phyloP scores from a whole-genome alignment of 2,888 invertebrate genomes.

The Mythimna albipuncta region DNA sequence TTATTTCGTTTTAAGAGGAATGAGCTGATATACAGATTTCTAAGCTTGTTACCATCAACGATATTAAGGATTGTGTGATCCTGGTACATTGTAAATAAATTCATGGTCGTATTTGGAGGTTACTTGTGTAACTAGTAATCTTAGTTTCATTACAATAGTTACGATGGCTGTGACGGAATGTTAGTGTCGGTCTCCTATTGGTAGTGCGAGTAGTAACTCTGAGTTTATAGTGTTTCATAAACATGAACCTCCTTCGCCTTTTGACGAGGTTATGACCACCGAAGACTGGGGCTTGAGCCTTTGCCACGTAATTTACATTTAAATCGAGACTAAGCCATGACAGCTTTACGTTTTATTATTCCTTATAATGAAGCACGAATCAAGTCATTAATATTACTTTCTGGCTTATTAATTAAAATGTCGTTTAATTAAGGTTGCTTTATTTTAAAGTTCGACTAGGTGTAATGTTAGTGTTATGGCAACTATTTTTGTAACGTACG shows the following conservation, averaged over 20 bases:
- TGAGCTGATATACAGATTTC: slow-evolving; percentile 65
- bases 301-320: slow-evolving; percentile 76
- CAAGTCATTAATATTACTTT: slow-evolving; percentile 54
- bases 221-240: slow-evolving; percentile 68
- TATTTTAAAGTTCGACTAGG: not conserved
- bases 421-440: slow-evolving; percentile 1
- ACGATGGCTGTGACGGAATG: slow-evolving; percentile 47
- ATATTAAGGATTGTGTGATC: slow-evolving; percentile 39
- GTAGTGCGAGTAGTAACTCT: slow-evolving; percentile 49
- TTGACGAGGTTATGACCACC: slow-evolving; percentile 67
- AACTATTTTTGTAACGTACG: not conserved
- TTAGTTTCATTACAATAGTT: slow-evolving; percentile 62
- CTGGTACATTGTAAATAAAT: slow-evolving; percentile 34
- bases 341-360: slow-evolving; percentile 52
- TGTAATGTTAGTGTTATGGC: not conserved
- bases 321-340: slow-evolving; percentile 71
- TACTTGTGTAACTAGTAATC: slow-evolving; percentile 49
- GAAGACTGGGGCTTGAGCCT: slow-evolving; percentile 66
- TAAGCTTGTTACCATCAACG: slow-evolving; percentile 50
- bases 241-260: slow-evolving; percentile 70
- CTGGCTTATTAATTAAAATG: slow-evolving; percentile 21
- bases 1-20: slow-evolving; percentile 81
- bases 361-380: slow-evolving; percentile 66
- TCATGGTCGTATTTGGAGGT: slow-evolving; percentile 42
- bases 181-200: slow-evolving; percentile 49